A percentile compares a stretch with the other conserved stretches of the same genome.
phyloP scores from a whole-genome alignment of 2,888 invertebrate species.

The Lasioglossum marginatum region DNA sequence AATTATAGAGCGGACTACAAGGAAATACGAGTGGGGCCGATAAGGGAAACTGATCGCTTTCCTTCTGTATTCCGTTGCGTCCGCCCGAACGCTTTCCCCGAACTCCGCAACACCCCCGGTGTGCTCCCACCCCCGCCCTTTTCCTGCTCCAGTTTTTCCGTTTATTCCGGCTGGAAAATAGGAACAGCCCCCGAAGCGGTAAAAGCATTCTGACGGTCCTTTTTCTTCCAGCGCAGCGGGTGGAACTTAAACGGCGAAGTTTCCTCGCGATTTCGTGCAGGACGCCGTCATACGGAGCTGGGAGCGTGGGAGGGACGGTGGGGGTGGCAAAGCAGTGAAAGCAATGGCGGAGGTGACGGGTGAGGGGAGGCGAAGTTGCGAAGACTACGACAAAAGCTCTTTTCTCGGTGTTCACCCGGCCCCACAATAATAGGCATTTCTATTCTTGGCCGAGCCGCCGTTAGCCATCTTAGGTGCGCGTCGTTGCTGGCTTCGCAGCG shows the following conservation, averaged over 20 bases:
- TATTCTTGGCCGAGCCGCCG: slow-evolving; percentile 65
- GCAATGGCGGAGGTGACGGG: slow-evolving; percentile 23
- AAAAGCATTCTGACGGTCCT: slow-evolving; percentile 42
- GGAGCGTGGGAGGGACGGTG: neutral
- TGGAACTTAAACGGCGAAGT: slow-evolving; percentile 56
- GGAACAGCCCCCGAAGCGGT: slow-evolving; percentile 38
- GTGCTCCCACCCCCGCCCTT: slow-evolving; percentile 4
- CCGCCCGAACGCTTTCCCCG: slow-evolving; percentile 20
- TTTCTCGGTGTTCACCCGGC: slow-evolving; percentile 42
- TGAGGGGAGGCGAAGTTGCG: slow-evolving; percentile 30
- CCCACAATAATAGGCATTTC: slow-evolving; percentile 66
- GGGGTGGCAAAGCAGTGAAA: neutral
- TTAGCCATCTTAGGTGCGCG: slow-evolving; percentile 63
- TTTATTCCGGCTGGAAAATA: slow-evolving; percentile 50
- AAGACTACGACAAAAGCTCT: slow-evolving; percentile 53
- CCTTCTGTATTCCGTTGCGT: slow-evolving; percentile 39
- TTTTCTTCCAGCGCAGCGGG: slow-evolving; percentile 19
- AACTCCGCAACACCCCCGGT: slow-evolving; percentile 16
- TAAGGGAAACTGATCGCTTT: slow-evolving; percentile 79
- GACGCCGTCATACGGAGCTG: neutral
- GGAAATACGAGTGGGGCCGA: slow-evolving; percentile 77
- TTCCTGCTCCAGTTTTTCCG: slow-evolving; percentile 23
- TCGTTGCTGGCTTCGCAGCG: slow-evolving; percentile 64
- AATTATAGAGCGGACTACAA: slow-evolving; percentile 80
- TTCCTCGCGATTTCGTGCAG: slow-evolving; percentile 36